Evolutionary conservation across 2,888 invertebrate species (phyloP).

Genomic region (Hirtodrosophila duncani): DNA sequence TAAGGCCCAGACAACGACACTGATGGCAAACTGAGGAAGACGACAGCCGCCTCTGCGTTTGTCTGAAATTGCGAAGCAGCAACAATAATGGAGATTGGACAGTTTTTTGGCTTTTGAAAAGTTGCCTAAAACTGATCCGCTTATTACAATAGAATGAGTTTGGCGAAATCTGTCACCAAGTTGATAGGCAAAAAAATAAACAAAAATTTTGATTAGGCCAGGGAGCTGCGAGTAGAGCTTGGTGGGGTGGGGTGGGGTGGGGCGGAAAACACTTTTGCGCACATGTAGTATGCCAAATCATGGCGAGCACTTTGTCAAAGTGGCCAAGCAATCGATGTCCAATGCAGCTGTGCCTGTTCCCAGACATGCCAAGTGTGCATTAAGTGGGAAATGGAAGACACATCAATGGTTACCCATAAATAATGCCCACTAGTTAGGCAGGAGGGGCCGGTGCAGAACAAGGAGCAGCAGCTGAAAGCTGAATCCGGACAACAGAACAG

Average conservation of each 20-base stretch:
- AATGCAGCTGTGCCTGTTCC: slow-evolving; percentile 50
- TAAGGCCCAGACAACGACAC: slow-evolving; percentile 11
- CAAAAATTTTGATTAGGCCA: slow-evolving; percentile 16
- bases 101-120: slow-evolving; percentile 25
- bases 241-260: too few relatives aligned
- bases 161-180: slow-evolving; percentile 10
- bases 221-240: slow-evolving; percentile 4
- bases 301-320: slow-evolving; percentile 47
- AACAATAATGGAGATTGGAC: slow-evolving; percentile 30
- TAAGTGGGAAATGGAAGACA: slow-evolving; percentile 21
- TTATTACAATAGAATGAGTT: slow-evolving; percentile 63
- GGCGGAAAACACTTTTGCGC: too few relatives aligned
- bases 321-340: slow-evolving; percentile 43
- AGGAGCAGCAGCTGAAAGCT: slow-evolving; percentile 15
- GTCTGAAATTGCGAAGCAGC: slow-evolving; percentile 1
- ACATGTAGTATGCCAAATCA: too few relatives aligned
- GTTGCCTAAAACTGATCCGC: slow-evolving; percentile 49
- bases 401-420: slow-evolving; percentile 51
- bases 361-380: slow-evolving; percentile 58
- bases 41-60: too few relatives aligned
- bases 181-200: too few relatives aligned
- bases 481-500: too few relatives aligned
- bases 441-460: too few relatives aligned
- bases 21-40: slow-evolving; percentile 13
- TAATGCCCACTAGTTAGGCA: slow-evolving; percentile 50